Percentiles rank a stretch among this genome's conserved stretches.
Conservation (phyloP, 2,797 vertebrate genomes). For the Bovichtus diacanthus region DNA sequence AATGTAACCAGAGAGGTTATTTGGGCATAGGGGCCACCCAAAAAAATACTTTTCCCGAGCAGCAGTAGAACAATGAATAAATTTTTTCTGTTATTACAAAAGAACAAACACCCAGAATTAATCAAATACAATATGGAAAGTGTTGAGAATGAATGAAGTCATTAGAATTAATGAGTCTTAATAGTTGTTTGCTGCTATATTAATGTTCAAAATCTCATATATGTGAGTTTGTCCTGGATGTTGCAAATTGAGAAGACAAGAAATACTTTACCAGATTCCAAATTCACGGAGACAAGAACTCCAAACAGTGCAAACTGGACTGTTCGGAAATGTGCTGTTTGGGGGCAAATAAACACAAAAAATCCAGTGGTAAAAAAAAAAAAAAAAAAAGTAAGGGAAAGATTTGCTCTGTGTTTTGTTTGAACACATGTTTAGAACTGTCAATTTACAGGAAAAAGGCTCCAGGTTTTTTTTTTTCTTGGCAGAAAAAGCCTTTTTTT, state of each 20-base stretch:
- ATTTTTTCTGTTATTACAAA: neutral
- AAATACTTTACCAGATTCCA: no score
- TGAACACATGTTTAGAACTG: neutral
- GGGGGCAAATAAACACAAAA: neutral
- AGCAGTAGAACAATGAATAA: neutral
- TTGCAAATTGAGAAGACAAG: no score
- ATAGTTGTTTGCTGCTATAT: no score
- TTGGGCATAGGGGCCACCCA: neutral
- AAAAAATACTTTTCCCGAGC: no score
- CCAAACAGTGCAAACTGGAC: no score
- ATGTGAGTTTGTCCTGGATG: no score
- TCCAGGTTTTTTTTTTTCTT: neutral
- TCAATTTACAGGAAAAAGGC: neutral
- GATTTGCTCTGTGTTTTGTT: no score
- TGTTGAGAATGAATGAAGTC: neutral
- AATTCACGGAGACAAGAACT: no score
- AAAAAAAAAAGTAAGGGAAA: no score
- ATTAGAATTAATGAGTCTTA: no score
- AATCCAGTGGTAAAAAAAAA: neutral
- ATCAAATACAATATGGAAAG: neutral
- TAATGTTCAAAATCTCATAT: no score
- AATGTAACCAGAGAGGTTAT: neutral
- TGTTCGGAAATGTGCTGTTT: no score
- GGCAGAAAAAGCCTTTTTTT: neutral
- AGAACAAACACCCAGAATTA: neutral